Evolutionary conservation across 2,888 invertebrate genomes (phyloP).

Genomic region (Diplolepis rosae): DNA sequence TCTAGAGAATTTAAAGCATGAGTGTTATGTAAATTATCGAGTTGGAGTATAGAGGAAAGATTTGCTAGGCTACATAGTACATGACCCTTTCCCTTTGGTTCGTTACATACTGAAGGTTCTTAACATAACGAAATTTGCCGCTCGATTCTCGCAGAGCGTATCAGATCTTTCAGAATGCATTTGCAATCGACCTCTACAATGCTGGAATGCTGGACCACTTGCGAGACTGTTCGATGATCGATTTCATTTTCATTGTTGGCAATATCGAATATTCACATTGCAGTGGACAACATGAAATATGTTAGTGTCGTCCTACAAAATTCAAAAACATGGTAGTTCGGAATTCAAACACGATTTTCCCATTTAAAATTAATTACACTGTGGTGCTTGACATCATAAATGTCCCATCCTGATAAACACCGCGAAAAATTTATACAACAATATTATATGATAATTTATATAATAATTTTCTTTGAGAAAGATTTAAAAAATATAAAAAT

Average conservation of each 20-base stretch:
- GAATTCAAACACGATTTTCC: too few species aligned
- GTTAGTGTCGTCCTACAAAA: too few species aligned
- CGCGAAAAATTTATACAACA: too few species aligned
- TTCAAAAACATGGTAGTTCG: too few species aligned
- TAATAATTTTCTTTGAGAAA: too few species aligned
- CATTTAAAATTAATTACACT: too few species aligned
- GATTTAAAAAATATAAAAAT: too few species aligned
- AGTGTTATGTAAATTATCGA: not conserved
- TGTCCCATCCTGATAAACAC: too few species aligned
- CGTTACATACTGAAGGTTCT: slow-evolving; percentile 58
- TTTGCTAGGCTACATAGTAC: not conserved
- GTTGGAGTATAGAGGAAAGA: not conserved
- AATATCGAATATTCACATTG: slow-evolving; percentile 28
- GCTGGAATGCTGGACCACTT: slow-evolving; percentile 57
- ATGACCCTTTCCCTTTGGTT: too few species aligned
- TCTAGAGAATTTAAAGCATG: too few species aligned
- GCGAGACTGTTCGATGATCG: not conserved
- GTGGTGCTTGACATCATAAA: too few species aligned
- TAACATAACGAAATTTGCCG: slow-evolving; percentile 61
- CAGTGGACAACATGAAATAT: slow-evolving; percentile 50
- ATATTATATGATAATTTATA: too few species aligned
- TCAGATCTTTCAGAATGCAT: not conserved
- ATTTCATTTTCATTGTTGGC: slow-evolving; percentile 61
- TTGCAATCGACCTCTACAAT: slow-evolving; percentile 53
- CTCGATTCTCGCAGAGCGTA: slow-evolving; percentile 43